Percentiles rank a stretch among this genome's conserved stretches.
phyloP scores from a whole-genome alignment of 2,797 vertebrate genomes.

The Rhinogobio ventralis region DNA sequence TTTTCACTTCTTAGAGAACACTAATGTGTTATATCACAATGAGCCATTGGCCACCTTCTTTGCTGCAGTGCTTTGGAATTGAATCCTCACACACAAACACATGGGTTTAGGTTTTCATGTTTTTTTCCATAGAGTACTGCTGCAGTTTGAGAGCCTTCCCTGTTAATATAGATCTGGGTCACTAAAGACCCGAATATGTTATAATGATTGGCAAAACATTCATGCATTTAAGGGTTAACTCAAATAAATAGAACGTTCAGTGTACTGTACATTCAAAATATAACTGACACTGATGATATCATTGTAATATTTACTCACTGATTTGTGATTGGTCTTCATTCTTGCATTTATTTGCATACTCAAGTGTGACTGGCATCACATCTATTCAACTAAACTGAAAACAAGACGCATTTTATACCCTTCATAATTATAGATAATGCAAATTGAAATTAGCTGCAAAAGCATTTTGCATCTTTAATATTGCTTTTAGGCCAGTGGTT shows the following conservation, averaged over 20 bases:
- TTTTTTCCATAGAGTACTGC: neutral
- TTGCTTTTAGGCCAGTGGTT: neutral
- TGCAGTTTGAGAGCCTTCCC: neutral
- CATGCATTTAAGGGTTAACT: neutral
- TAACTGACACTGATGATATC: neutral
- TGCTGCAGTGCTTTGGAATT: constrained; percentile 16
- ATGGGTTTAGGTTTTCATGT: neutral
- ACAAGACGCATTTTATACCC: neutral
- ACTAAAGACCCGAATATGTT: neutral
- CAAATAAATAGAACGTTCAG: neutral
- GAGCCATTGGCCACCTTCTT: neutral
- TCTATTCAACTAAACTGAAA: neutral
- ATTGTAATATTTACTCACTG: neutral
- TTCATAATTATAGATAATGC: neutral
- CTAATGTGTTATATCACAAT: constrained; percentile 15
- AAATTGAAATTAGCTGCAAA: neutral
- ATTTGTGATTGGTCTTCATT: neutral
- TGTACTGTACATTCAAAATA: neutral
- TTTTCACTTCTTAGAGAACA: neutral
- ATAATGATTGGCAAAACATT: neutral
- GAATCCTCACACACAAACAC: constrained; percentile 1
- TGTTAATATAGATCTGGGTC: neutral
- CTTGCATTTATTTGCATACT: neutral
- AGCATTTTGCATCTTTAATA: neutral
- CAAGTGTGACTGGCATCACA: neutral